Conservation (phyloP, 2,113 vertebrate species). For the Ariopsis seemanni region DNA sequence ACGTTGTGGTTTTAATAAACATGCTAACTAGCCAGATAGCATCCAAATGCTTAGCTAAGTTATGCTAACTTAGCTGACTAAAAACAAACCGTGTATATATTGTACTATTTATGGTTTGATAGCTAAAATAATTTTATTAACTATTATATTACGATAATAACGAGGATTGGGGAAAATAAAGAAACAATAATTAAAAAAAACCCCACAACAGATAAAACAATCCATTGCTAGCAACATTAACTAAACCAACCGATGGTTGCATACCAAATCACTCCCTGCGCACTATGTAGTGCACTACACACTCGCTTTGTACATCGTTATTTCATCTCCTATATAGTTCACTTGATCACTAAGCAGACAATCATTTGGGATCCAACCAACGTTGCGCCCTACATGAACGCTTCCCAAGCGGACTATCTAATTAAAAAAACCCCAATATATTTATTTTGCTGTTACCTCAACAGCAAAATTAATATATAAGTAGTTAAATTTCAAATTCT, state of each 20-base stretch:
- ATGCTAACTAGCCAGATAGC: constrained; percentile 1
- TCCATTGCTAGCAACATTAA: background rate
- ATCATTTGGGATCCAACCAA: background rate
- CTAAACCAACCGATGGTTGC: background rate
- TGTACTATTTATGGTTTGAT: background rate
- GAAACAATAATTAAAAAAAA: background rate
- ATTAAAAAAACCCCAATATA: no score
- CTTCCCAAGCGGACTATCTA: background rate
- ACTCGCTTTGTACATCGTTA: no score
- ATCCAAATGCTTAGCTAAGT: background rate
- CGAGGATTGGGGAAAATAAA: background rate
- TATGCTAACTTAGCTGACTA: background rate
- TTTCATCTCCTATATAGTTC: background rate
- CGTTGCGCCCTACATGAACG: background rate
- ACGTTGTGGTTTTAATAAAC: background rate
- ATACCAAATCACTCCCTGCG: background rate
- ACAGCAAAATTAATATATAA: background rate
- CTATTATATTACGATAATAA: background rate
- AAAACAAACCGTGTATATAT: background rate
- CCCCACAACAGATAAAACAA: background rate
- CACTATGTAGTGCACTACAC: constrained; percentile 10
- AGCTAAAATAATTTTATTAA: background rate
- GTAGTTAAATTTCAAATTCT: background rate
- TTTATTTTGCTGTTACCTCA: no score
- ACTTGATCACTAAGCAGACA: background rate